phyloP scores from a whole-genome alignment of 2,888 invertebrate genomes.

The Allygus modestus region DNA sequence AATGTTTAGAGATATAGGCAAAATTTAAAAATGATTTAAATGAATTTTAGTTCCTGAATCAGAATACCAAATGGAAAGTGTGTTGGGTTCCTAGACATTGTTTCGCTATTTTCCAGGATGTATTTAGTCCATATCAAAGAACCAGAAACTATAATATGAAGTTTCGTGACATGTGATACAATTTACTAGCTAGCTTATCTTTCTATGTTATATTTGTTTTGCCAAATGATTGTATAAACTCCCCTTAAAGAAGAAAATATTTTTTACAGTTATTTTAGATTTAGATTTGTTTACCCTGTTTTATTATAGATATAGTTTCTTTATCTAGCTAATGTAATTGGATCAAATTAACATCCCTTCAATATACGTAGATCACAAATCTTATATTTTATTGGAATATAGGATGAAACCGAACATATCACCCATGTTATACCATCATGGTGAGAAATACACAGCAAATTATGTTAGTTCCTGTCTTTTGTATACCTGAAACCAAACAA shows the following conservation, averaged over 20 bases:
- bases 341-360: constrained; percentile 43
- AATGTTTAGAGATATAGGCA: constrained; percentile 37
- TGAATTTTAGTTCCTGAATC: constrained; percentile 58
- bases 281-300: constrained; percentile 55
- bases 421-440: constrained; percentile 49
- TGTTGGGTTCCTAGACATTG: constrained; percentile 51
- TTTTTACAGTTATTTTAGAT: constrained; percentile 59
- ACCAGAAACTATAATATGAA: constrained; percentile 41
- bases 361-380: constrained; percentile 61
- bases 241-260: constrained; percentile 54
- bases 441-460: constrained; percentile 53
- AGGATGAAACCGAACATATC: constrained; percentile 61
- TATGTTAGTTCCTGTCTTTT: neutral
- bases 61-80: constrained; percentile 55
- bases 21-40: constrained; percentile 42
- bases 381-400: constrained; percentile 63
- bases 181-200: constrained; percentile 63
- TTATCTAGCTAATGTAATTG: constrained; percentile 37
- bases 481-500: too few relatives aligned
- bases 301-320: constrained; percentile 53
- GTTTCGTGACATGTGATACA: constrained; percentile 62
- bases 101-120: constrained; percentile 58
- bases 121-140: constrained; percentile 58
- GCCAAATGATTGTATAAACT: constrained; percentile 55
- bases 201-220: constrained; percentile 62